A percentile compares a stretch with the other conserved stretches of the same genome.
phyloP scores from a whole-genome alignment of 2,797 vertebrate species.

The Gallinago stenura region DNA sequence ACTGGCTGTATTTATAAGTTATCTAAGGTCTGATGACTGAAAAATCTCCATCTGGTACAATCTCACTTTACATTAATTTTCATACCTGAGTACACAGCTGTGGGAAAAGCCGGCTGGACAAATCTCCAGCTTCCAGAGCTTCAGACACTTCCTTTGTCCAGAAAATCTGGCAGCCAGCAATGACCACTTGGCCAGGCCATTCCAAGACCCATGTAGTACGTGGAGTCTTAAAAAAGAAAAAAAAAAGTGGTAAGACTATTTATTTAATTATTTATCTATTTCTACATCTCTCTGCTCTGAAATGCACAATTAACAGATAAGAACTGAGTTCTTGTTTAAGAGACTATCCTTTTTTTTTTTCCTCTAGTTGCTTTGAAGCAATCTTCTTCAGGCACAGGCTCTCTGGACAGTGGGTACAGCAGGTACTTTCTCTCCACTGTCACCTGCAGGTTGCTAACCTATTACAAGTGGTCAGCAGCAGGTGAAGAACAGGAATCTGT shows the following conservation, averaged over 20 bases:
- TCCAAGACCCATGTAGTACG: constrained; percentile 88
- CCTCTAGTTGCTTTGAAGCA: background rate
- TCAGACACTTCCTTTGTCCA: constrained; percentile 91
- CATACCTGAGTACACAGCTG: constrained; percentile 86
- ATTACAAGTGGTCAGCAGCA: background rate
- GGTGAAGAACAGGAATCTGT: background rate
- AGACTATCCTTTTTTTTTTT: background rate
- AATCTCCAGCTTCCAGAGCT: constrained; percentile 84
- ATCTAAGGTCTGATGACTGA: background rate
- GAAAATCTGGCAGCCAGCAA: constrained; percentile 92
- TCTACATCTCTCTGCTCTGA: background rate
- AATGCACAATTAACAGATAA: background rate
- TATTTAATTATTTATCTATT: background rate
- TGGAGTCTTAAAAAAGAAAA: constrained; percentile 75
- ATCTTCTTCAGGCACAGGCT: background rate
- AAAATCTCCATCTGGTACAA: background rate
- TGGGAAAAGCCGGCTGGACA: constrained; percentile 83
- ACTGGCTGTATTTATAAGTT: background rate
- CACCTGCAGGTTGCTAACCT: background rate
- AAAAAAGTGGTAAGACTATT: background rate
- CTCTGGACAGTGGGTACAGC: background rate
- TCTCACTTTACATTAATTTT: background rate
- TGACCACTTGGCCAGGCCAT: constrained; percentile 95
- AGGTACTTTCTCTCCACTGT: background rate
- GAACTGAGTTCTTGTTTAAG: background rate